phyloP scores from a whole-genome alignment of 2,113 vertebrate species.

The Nycticebus coucang region DNA sequence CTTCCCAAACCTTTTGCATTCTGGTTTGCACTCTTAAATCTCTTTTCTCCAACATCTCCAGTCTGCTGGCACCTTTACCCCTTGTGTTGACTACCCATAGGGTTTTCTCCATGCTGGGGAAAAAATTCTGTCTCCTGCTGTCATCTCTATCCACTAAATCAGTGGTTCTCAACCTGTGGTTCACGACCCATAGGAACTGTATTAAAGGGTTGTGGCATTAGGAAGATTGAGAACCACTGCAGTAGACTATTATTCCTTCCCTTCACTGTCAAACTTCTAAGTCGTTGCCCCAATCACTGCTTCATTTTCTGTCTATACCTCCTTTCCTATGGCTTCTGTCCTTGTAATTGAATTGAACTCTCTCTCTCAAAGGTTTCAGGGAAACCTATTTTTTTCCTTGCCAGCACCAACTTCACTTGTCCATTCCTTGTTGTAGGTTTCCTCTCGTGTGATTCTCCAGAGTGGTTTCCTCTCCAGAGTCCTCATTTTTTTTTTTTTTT shows the following conservation, averaged over 20 bases:
- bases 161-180: no score
- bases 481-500: not conserved
- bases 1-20: not conserved
- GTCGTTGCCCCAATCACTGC: not conserved
- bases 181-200: no score
- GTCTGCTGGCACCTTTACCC: not conserved
- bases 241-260: not conserved
- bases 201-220: no score
- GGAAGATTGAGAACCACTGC: no score
- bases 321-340: not conserved
- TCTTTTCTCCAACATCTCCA: not conserved
- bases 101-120: not conserved
- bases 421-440: not conserved
- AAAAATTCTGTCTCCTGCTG: not conserved
- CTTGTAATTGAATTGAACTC: not conserved
- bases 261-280: not conserved
- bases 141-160: not conserved
- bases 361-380: not conserved
- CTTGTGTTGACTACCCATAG: not conserved
- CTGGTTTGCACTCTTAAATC: not conserved
- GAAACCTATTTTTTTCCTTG: not conserved
- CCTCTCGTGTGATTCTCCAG: not conserved
- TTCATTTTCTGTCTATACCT: not conserved
- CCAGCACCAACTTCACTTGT: not conserved
- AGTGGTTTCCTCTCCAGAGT: not conserved